Evolutionary conservation across 2,888 invertebrate species (phyloP).

Genomic region (Pediacus dermestoides): DNA sequence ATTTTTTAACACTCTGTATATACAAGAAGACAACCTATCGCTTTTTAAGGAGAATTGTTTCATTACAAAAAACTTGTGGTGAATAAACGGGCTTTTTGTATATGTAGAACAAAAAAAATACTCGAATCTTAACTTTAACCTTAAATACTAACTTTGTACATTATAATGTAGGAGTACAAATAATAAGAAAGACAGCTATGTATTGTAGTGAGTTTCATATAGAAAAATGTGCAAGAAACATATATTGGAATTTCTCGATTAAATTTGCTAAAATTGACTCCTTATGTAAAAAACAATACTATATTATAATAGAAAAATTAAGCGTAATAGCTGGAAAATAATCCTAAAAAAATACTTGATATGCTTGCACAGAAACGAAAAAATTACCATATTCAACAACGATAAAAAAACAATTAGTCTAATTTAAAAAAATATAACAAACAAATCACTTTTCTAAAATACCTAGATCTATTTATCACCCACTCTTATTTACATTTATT

Average conservation of each 20-base stretch:
- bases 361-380: slow-evolving; percentile 16
- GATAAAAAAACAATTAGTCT: slow-evolving; percentile 18
- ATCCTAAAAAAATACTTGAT: slow-evolving; percentile 13
- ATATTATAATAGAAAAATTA: slow-evolving; percentile 14
- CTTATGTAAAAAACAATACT: slow-evolving; percentile 12
- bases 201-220: slow-evolving; percentile 24
- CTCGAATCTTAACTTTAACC: slow-evolving; percentile 16
- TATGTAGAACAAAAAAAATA: slow-evolving; percentile 12
- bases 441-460: slow-evolving; percentile 21
- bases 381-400: slow-evolving; percentile 20
- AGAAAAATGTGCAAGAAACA: slow-evolving; percentile 22
- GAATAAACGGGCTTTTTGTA: too few species aligned
- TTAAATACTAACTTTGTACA: slow-evolving; percentile 31
- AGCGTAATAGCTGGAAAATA: slow-evolving; percentile 15
- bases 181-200: slow-evolving; percentile 26
- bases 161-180: slow-evolving; percentile 16
- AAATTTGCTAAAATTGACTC: slow-evolving; percentile 14
- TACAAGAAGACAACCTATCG: slow-evolving; percentile 6
- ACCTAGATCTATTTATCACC: slow-evolving; percentile 16
- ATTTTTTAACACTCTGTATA: too few species aligned
- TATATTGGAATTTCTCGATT: slow-evolving; percentile 7
- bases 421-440: slow-evolving; percentile 6
- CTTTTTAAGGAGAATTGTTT: slow-evolving; percentile 2
- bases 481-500: slow-evolving; percentile 24
- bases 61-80: slow-evolving; percentile 6